A percentile compares a stretch with the other conserved stretches of the same genome.
Conservation (phyloP, 2,888 invertebrate species). For the Axea sp. region DNA sequence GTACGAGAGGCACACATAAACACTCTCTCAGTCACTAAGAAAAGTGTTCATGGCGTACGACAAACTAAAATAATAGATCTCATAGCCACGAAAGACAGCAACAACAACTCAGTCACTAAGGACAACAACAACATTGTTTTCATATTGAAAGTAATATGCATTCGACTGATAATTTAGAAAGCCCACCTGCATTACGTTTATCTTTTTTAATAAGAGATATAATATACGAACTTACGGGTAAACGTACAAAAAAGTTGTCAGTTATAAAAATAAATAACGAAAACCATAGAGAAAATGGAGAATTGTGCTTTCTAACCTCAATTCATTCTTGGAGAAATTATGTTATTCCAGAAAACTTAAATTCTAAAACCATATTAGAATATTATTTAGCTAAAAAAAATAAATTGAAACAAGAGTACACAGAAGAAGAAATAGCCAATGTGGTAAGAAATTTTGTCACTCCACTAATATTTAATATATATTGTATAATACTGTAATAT, state of each 20-base stretch:
- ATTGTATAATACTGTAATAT: too few relatives aligned
- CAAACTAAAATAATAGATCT: too few relatives aligned
- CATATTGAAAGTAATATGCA: too few relatives aligned
- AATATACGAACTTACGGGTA: slow-evolving; percentile 64
- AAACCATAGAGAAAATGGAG: slow-evolving; percentile 82
- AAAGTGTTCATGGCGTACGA: too few relatives aligned
- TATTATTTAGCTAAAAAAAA: slow-evolving; percentile 65
- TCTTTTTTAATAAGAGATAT: slow-evolving; percentile 61
- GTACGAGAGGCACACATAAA: too few relatives aligned
- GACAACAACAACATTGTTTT: too few relatives aligned
- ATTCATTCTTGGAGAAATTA: slow-evolving; percentile 82
- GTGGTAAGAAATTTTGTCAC: slow-evolving; percentile 66
- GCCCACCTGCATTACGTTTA: slow-evolving; percentile 18
- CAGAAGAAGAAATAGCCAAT: slow-evolving; percentile 58
- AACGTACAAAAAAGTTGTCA: slow-evolving; percentile 47
- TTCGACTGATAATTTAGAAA: too few relatives aligned
- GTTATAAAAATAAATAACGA: slow-evolving; percentile 83
- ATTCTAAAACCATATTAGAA: slow-evolving; percentile 70
- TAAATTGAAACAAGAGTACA: slow-evolving; percentile 35
- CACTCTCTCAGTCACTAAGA: too few relatives aligned
- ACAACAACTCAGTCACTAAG: too few relatives aligned
- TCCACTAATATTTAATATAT: too few relatives aligned
- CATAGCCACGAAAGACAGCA: too few relatives aligned
- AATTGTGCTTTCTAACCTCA: slow-evolving; percentile 83
- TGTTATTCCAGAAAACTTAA: slow-evolving; percentile 62